Evolutionary conservation across 2,888 invertebrate species (phyloP).

Genomic region (Trichopria drosophilae): DNA sequence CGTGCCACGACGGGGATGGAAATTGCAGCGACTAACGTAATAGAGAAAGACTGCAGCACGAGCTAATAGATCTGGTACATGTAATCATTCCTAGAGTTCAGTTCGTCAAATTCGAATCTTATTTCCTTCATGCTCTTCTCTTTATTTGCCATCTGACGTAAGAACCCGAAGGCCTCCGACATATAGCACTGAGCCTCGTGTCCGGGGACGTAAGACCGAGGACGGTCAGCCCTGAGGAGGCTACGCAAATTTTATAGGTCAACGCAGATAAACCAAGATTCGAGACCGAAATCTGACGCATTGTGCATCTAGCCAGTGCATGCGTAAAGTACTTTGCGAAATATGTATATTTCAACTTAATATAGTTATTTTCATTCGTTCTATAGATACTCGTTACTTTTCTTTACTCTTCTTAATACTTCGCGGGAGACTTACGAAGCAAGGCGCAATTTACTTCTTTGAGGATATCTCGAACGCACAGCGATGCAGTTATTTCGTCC

Average conservation of each 20-base stretch:
- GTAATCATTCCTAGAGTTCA: conserved; percentile 16
- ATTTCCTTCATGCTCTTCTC: conserved; percentile 39
- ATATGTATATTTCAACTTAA: conserved; percentile 21
- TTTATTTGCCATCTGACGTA: conserved; percentile 42
- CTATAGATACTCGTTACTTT: neutral
- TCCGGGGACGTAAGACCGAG: conserved; percentile 58
- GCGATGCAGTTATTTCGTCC: too few species aligned
- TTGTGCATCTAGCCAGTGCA: conserved; percentile 60
- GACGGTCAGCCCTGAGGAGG: conserved; percentile 56
- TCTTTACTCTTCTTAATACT: too few species aligned
- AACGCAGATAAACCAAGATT: conserved; percentile 20
- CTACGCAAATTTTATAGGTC: conserved; percentile 37
- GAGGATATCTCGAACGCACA: too few species aligned
- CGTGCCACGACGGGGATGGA: too few species aligned
- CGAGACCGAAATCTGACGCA: conserved; percentile 59
- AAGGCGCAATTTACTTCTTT: too few species aligned
- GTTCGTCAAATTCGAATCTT: conserved; percentile 36
- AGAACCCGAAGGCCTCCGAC: conserved; percentile 52
- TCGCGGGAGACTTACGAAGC: too few species aligned
- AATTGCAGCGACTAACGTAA: conserved; percentile 12
- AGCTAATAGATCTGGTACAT: conserved; percentile 17
- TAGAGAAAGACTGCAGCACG: neutral
- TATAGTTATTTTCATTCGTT: conserved; percentile 16
- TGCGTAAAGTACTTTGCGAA: conserved; percentile 46
- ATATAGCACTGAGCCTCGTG: conserved; percentile 61